These are phyloP conservation scores for Trissolcus basalis DNA, from an alignment of 1,140 invertebrate genomes.

Conservation along the genomic window DNA sequence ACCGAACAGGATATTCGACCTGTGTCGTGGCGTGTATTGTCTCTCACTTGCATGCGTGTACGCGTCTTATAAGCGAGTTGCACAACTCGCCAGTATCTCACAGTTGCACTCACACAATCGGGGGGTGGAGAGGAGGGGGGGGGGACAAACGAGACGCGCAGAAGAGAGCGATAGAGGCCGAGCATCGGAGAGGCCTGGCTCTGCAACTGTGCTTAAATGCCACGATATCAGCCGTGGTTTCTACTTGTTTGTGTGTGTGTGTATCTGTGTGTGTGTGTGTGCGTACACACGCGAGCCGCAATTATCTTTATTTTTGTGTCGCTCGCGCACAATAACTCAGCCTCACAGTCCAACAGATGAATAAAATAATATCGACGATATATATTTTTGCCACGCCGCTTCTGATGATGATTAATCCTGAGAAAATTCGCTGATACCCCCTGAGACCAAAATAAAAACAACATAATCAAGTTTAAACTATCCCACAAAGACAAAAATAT, in stretches of 20 bases:
- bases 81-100: conserved; percentile 60
- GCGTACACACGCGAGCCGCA: conserved; percentile 25
- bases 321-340: conserved; percentile 31
- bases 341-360: conserved; percentile 27
- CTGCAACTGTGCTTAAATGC: conserved; percentile 51
- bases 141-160: conserved; percentile 5
- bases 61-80: conserved; percentile 60
- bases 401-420: conserved; percentile 11
- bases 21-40: conserved; percentile 62
- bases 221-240: conserved; percentile 42
- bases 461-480: too few relatives aligned
- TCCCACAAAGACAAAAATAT: too few relatives aligned
- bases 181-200: conserved; percentile 39
- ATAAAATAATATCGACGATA: conserved; percentile 23
- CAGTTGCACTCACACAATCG: conserved; percentile 15
- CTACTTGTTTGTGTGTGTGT: conserved; percentile 23
- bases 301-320: conserved; percentile 22
- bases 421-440: conserved; percentile 1
- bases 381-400: conserved; percentile 10
- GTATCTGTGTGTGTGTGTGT: conserved; percentile 22
- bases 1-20: conserved; percentile 71
- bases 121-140: too few relatives aligned
- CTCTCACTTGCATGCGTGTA: conserved; percentile 60
- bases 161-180: conserved; percentile 24
- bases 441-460: too few relatives aligned